Percentiles rank a stretch among this genome's conserved stretches.
These are phyloP conservation scores for Echinometra lucunter DNA, from an alignment of 53 echinoderm and acorn worm species.

Conservation along the genomic window DNA sequence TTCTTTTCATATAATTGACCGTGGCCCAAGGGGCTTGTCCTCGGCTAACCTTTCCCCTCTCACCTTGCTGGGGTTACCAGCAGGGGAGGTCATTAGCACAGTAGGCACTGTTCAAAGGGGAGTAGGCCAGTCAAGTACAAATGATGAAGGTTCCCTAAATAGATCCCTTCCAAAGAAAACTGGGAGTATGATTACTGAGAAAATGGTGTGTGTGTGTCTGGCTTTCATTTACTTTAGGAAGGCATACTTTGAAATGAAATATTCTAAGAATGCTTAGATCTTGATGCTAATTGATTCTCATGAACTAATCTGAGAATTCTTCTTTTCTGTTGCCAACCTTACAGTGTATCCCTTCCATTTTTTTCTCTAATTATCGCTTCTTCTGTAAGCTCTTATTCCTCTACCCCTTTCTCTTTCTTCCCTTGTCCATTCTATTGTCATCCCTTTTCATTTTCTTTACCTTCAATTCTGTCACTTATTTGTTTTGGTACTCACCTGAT, in stretches of 20 bases:
- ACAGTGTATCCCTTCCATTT: too few species aligned
- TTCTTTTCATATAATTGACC: constrained; percentile 49
- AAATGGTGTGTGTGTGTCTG: not conserved
- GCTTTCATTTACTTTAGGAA: not conserved
- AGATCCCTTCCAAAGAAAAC: constrained; percentile 41
- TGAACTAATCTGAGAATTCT: not conserved
- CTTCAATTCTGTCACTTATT: not conserved
- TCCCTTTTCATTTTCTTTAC: not conserved
- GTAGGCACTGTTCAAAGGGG: constrained; percentile 52
- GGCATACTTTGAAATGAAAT: not conserved
- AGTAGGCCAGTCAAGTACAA: constrained; percentile 40
- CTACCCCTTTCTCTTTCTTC: not conserved
- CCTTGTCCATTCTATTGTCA: too few species aligned
- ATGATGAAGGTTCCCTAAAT: constrained; percentile 38
- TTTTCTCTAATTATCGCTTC: too few species aligned
- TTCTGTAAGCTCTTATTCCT: too few species aligned
- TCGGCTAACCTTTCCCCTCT: constrained; percentile 49
- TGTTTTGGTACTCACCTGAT: not conserved
- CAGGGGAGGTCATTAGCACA: constrained; percentile 71
- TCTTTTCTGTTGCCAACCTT: not conserved
- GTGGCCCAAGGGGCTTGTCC: constrained; percentile 55
- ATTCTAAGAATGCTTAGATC: not conserved
- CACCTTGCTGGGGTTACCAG: constrained; percentile 20
- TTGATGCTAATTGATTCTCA: not conserved
- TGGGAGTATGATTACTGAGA: not conserved